phyloP scores from a whole-genome alignment of 1,140 invertebrate species.

The Pseudomyrmex cubaensis region DNA sequence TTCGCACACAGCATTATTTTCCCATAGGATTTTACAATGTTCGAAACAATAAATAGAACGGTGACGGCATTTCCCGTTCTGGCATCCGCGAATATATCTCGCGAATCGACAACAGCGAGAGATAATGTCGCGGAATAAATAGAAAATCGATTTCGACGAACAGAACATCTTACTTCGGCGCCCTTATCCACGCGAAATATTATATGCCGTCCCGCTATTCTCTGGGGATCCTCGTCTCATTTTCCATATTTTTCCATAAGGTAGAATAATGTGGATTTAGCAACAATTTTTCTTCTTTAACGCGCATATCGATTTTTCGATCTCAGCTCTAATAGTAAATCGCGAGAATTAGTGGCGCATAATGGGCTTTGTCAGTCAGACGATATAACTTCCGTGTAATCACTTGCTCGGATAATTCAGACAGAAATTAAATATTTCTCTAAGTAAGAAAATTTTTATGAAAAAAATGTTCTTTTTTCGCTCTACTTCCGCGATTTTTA shows the following conservation, averaged over 20 bases:
- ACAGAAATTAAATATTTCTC: too few relatives aligned
- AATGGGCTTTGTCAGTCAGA: neutral
- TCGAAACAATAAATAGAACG: neutral
- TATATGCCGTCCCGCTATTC: constrained; percentile 1
- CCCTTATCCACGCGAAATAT: constrained; percentile 30
- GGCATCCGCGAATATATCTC: neutral
- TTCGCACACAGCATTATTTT: neutral
- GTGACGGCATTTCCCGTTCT: neutral
- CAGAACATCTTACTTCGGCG: neutral
- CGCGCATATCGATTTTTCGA: neutral
- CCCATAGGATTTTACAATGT: neutral
- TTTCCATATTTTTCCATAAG: constrained; percentile 34
- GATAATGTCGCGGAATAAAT: constrained; percentile 43
- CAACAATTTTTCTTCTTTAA: constrained; percentile 14
- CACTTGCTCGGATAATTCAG: too few relatives aligned
- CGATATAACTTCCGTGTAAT: neutral
- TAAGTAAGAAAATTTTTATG: too few relatives aligned
- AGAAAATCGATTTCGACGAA: constrained; percentile 32
- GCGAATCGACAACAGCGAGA: neutral
- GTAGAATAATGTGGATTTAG: neutral
- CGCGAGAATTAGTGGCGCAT: neutral
- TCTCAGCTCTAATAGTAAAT: constrained; percentile 16
- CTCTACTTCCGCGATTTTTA: too few relatives aligned
- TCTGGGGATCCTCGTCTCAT: neutral
- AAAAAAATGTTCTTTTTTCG: too few relatives aligned